Base-by-base conservation (phyloP, 2,113 vertebrate genomes). In the Planiliza haematocheilus region DNA sequence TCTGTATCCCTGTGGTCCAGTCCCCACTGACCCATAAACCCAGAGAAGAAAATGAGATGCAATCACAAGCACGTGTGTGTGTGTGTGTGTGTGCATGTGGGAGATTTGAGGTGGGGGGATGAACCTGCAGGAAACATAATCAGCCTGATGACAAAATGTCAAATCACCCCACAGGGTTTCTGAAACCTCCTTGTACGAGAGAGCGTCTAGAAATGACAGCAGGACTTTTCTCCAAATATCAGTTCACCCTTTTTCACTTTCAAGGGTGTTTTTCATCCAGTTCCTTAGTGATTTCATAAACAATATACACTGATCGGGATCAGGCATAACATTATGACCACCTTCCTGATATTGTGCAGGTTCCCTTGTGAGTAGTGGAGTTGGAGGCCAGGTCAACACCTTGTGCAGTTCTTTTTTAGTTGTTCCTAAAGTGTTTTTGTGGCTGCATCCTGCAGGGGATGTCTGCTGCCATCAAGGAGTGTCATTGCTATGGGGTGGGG, bases 121-220 rank as follows among this genome's bases (percentile, higher is more conserved):
- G 62, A 86, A 86, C 83, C 85, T 76, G 46, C 83, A 51, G 84
- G 88, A 88, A 88, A 87, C 83, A 60, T 66, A 88, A 88, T 90
- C 88, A 86, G 86, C 74, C 80, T 87, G 87, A 86, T 89, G 84
- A 89, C 70, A 82, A 90, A 90, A 88, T 84, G 83, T 89, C 85
- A 87, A 42, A 82, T 86, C 71, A 75, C 66, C 86, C 85, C 85
- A 71, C 66, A 83, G 88, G 86, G 83, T 82, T 79, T 83, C 62
- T 34, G n/a, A 49, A 70, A 71, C 79, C 81, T 81, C 52, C 60
- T 81, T 56, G 57, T 79, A 65, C 20, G 71, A 71, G 53, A 79
- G 82, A 58, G 57, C 49, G 66, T 17, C 8, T 61, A 58, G 63
- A 53, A 62, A 79, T 56, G 70, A 75, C 58, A 21, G 20, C 62